A percentile compares a stretch with the other conserved stretches of the same genome.
phyloP scores from a whole-genome alignment of 2,797 vertebrate genomes.

The Acipenser oxyrinchus region DNA sequence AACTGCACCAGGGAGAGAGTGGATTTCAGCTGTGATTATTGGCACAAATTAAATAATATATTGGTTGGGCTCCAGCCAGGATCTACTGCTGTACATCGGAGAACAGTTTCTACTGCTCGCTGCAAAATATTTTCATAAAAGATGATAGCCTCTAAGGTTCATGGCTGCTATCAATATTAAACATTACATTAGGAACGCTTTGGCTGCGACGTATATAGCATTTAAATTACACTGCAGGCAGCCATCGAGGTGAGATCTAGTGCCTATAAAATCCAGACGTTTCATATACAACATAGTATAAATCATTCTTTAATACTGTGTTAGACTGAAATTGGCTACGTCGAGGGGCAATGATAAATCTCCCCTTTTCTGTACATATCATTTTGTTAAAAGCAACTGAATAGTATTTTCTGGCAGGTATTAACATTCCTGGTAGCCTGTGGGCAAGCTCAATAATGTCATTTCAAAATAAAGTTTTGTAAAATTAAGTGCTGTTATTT shows the following conservation, averaged over 20 bases:
- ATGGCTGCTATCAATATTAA: slow-evolving; percentile 59
- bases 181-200: slow-evolving; percentile 49
- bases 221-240: slow-evolving; percentile 32
- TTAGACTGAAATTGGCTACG: slow-evolving; percentile 66
- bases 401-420: slow-evolving; percentile 43
- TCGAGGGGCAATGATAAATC: slow-evolving; percentile 59
- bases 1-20: slow-evolving; percentile 8
- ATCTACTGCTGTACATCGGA: slow-evolving; percentile 21
- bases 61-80: slow-evolving; percentile 24
- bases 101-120: neutral
- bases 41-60: slow-evolving; percentile 18
- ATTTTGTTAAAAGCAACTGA: slow-evolving; percentile 26
- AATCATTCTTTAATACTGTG: slow-evolving; percentile 66
- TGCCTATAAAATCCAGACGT: slow-evolving; percentile 31
- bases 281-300: slow-evolving; percentile 39
- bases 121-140: slow-evolving; percentile 54
- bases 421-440: slow-evolving; percentile 40
- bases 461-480: too few species aligned
- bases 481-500: too few species aligned
- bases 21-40: slow-evolving; percentile 17
- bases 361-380: slow-evolving; percentile 29
- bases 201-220: slow-evolving; percentile 16
- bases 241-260: slow-evolving; percentile 8
- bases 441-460: slow-evolving; percentile 32
- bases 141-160: slow-evolving; percentile 51